These are phyloP conservation scores for Drosophila eohydei DNA, from an alignment of 2,888 invertebrate species.

Conservation along the genomic window DNA sequence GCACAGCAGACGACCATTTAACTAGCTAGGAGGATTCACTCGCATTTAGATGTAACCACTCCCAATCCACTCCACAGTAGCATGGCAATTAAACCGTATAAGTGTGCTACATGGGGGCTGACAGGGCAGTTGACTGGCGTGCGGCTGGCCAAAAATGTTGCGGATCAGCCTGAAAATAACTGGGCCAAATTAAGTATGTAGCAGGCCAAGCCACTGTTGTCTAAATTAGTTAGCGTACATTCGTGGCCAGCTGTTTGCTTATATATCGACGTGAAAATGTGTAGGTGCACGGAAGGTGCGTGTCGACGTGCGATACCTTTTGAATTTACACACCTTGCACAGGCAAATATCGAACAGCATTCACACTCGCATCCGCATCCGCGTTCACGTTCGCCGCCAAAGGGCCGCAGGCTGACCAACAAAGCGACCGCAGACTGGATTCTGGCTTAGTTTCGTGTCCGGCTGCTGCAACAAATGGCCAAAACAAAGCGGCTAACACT, in stretches of 20 bases:
- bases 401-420: constrained; percentile 45
- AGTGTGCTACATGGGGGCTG: constrained; percentile 29
- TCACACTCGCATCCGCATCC: constrained; percentile 8
- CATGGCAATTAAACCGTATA: constrained; percentile 62
- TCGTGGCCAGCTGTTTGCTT: constrained; percentile 32
- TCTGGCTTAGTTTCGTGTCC: constrained; percentile 13
- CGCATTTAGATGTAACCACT: constrained; percentile 2
- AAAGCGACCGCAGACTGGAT: constrained; percentile 53
- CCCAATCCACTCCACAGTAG: constrained; percentile 26
- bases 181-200: constrained; percentile 39
- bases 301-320: constrained; percentile 5
- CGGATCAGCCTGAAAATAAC: constrained; percentile 26
- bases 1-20: constrained; percentile 54
- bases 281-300: constrained; percentile 1
- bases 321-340: constrained; percentile 64
- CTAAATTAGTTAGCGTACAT: constrained; percentile 27
- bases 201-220: constrained; percentile 9
- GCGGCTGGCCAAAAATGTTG: constrained; percentile 42
- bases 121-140: constrained; percentile 13
- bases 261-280: constrained; percentile 25
- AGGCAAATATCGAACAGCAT: constrained; percentile 51
- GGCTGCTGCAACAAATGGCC: constrained; percentile 50
- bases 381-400: constrained; percentile 14
- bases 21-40: constrained; percentile 30
- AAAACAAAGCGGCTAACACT: constrained; percentile 18